Conservation (phyloP, 2,113 vertebrate genomes). For the Pseudorectes ferrugineus region DNA sequence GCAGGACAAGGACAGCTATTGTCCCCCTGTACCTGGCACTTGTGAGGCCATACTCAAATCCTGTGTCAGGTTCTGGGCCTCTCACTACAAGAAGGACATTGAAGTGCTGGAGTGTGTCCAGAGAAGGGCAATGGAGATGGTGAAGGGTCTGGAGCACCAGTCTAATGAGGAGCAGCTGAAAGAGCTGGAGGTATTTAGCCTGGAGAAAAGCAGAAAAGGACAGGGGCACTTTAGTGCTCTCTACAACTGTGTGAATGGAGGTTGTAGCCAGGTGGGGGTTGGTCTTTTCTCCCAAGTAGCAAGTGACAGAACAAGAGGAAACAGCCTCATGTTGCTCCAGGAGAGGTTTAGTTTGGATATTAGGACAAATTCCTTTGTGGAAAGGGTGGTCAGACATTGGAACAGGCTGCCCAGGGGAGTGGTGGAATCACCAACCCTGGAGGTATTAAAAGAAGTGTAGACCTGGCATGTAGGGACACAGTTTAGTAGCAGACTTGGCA, state of each 20-base stretch:
- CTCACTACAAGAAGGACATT: background rate
- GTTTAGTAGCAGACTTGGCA: background rate
- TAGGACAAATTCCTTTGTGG: background rate
- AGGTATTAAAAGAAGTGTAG: background rate
- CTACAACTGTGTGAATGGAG: background rate
- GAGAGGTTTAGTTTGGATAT: background rate
- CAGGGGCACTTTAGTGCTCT: background rate
- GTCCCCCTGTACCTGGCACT: background rate
- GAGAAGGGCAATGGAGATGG: background rate
- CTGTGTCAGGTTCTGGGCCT: accelerated
- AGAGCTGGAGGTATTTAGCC: background rate
- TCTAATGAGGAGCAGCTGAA: background rate
- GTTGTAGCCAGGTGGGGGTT: background rate
- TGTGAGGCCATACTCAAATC: background rate
- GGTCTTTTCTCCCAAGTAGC: background rate
- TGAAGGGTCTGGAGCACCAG: background rate
- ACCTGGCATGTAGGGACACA: background rate
- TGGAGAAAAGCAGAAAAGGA: background rate
- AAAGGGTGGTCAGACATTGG: background rate
- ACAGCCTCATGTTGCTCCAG: background rate
- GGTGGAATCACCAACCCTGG: background rate
- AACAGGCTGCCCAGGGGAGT: background rate
- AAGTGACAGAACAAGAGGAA: background rate
- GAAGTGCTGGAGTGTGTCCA: background rate
- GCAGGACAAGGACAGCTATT: background rate